Base-by-base conservation (phyloP, 1,140 invertebrate species). In the Trachelipus rathkii region DNA sequence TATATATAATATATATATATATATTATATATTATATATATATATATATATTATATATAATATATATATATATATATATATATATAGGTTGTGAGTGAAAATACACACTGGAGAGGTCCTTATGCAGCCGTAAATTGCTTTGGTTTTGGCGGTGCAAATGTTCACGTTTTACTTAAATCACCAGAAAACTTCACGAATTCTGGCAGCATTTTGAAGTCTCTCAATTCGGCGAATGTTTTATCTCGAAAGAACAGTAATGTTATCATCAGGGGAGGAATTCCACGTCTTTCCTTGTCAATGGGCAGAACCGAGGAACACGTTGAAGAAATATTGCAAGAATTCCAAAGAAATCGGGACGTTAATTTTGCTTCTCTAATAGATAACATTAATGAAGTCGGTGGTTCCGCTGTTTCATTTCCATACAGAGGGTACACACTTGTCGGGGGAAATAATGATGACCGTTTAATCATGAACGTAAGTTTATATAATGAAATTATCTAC, bases 101-200 rank as follows among this genome's bases (percentile, higher is more conserved):
- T 76, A 90, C 88, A 68, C 88, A 89, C 15, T 96, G 93, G 91
- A 90, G 92, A 46, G 94, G 95, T 19, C 93, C 94, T 13, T 81
- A 75, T 73, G 90, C 94, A 46, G 96, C 90, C 8, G 83, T 99
- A 0, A 99, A 98, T 85, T 97, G 95, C 3, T 99, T 99, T 85
- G 97, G 97, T 21, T 98, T 98, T 86, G 97, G 97, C 75, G 97
- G 97, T 71, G 94, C 95, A 24, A 99, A 99, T 86, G 95, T 93
- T 15, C 96, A 98, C 85, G 85, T 95, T 0, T 87, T 99, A 73
- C 86, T 98, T 0, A 90, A 91, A 82, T 92, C 79, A 13, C 71
- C 76, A 9, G 73, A 82, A 15, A 43, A 79, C 6, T 10, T 44
- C 71, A 11, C 44, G n/a, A 10, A 50, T 44, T 19, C 13, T 53